Base-by-base conservation (phyloP, 1,140 invertebrate genomes). In the Drosophila funebris region DNA sequence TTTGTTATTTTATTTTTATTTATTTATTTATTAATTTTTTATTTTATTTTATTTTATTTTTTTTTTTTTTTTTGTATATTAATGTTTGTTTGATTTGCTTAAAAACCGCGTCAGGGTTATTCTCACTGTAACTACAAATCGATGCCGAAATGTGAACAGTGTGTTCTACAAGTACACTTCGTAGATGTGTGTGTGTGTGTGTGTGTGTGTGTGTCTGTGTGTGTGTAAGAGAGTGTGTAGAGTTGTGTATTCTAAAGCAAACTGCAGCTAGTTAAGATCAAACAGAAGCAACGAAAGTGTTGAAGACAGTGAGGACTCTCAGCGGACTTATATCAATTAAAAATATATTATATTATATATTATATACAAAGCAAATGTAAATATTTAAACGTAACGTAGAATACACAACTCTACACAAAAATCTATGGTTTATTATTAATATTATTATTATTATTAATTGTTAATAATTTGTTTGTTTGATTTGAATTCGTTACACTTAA, bases 1-100 rank as follows among this genome's bases (percentile, higher is more conserved):
- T 5, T 27, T 36, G 13, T 56, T 24, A 6, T 54, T 56, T 56
- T 31, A 8, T 20, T 46, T 46, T 48, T 31, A 14, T 31, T 18
- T 50, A 18, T 61, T 63, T 63, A 20, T 61, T 63, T 63, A 20
- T 31, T 31, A 13, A 16, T 14, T 48, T 36, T 67, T 54, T 1
- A 36, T 48, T 5, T 27, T 36, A 9, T 56, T 24, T n/a, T n/a
- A 6, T 54, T 56, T 56, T 31, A 8, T 20, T 46, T 46, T 48
- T 31, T 7, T 31, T 18, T 50, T n/a, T 61, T 63, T 63, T 20
- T n/a, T n/a, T n/a, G n/a, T n/a, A n/a, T n/a, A n/a, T n/a, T n/a
- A n/a, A n/a, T n/a, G n/a, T 62, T 63, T 56, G 27, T 66, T 66
- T 54, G 50, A 64, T 71, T 71, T 48, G 41, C 41, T 71, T 71